These are phyloP conservation scores for Tortricodes alternella DNA, from an alignment of 2,888 invertebrate genomes.

Conservation along the genomic window DNA sequence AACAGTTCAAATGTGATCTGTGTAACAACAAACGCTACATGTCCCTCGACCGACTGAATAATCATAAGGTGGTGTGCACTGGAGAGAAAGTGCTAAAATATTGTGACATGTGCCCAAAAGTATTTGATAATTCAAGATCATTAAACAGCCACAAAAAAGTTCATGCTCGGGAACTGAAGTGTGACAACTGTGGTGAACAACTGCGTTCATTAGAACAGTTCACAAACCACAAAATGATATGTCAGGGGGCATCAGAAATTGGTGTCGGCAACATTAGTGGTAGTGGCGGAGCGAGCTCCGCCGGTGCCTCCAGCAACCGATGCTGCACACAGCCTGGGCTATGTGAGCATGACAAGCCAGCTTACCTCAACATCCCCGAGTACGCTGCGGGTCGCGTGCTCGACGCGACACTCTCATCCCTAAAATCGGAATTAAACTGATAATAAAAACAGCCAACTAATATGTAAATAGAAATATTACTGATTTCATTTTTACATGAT, in stretches of 20 bases:
- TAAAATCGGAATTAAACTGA: slow-evolving; percentile 80
- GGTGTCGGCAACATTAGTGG: slow-evolving; percentile 53
- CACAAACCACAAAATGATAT: slow-evolving; percentile 77
- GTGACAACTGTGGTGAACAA: slow-evolving; percentile 79
- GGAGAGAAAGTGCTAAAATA: slow-evolving; percentile 78
- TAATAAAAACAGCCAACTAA: slow-evolving; percentile 40
- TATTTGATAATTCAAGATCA: slow-evolving; percentile 80
- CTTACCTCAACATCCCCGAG: slow-evolving; percentile 78
- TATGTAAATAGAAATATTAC: slow-evolving; percentile 37
- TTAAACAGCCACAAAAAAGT: slow-evolving; percentile 81
- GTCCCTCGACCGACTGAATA: slow-evolving; percentile 79
- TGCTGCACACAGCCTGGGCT: slow-evolving; percentile 77
- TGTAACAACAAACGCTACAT: slow-evolving; percentile 81
- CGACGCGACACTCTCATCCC: slow-evolving; percentile 74
- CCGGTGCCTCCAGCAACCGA: slow-evolving; percentile 52
- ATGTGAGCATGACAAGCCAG: slow-evolving; percentile 80
- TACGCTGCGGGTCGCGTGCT: slow-evolving; percentile 74
- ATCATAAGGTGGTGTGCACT: slow-evolving; percentile 79
- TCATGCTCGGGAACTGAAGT: slow-evolving; percentile 79
- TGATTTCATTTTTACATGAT: slow-evolving; percentile 69
- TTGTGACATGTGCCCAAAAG: slow-evolving; percentile 82
- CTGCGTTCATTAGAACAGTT: slow-evolving; percentile 78
- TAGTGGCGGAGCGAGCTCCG: slow-evolving; percentile 33
- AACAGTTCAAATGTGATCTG: slow-evolving; percentile 80
- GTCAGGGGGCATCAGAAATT: slow-evolving; percentile 61